A percentile compares a stretch with the other conserved stretches of the same genome.
Evolutionary conservation across 2,888 invertebrate genomes (phyloP).

Genomic region (Trichogramma dendrolimi): DNA sequence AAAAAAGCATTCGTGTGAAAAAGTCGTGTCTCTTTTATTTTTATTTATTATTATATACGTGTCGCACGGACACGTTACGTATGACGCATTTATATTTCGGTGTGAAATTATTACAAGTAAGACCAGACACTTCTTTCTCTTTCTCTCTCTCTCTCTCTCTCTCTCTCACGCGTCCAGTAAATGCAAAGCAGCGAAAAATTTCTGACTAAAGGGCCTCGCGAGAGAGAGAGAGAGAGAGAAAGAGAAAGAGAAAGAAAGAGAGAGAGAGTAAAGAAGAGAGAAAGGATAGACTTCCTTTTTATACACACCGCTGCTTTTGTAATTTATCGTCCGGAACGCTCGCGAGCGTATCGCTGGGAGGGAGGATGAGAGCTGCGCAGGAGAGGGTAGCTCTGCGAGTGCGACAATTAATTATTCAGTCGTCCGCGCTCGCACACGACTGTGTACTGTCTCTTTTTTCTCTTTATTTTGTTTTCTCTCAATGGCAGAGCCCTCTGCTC

Average conservation of each 20-base stretch:
- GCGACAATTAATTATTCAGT: conserved; percentile 29
- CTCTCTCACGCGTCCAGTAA: neutral
- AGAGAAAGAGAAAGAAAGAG: neutral
- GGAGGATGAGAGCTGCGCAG: no score
- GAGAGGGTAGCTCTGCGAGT: neutral
- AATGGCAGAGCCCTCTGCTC: no score
- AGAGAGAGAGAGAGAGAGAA: neutral
- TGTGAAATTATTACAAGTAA: neutral
- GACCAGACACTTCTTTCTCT: neutral
- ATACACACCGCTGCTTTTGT: conserved; percentile 24
- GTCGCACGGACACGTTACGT: no score
- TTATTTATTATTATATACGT: no score
- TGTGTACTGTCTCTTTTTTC: conserved; percentile 17
- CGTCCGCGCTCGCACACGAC: conserved; percentile 23
- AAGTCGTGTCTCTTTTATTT: no score
- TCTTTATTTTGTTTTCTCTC: conserved; percentile 12
- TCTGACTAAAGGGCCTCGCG: neutral
- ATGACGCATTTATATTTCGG: no score
- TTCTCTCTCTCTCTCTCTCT: neutral
- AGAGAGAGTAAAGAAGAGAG: neutral
- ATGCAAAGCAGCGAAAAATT: neutral
- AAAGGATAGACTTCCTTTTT: conserved; percentile 20
- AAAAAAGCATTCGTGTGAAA: no score
- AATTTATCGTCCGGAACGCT: conserved; percentile 22
- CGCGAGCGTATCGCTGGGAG: no score